Evolutionary conservation across 2,888 invertebrate genomes (phyloP), one percentile per base, ranked within the genome.

Genomic region (Elgonia sp.): DNA sequence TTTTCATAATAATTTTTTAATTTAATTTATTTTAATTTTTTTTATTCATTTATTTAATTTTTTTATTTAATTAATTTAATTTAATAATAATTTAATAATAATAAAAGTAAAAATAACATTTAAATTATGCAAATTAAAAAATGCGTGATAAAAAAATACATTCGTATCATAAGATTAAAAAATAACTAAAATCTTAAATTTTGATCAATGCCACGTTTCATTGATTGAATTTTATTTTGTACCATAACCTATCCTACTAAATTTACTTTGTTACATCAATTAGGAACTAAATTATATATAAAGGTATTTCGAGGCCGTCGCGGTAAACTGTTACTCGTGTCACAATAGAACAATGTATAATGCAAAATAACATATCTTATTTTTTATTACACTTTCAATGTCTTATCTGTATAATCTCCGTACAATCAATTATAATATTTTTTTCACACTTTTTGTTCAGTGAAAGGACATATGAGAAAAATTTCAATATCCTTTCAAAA

Each of bases 181-280:
- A 46, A 46, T 14, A 14, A 46, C 46, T 46, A 1, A 14, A 7
- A 60, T 21, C 2, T 60, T 63, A 63, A 63, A 37, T 16, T 63
- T 63, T 63, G 37, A 63, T 63, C 39, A 63, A 63, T 63, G 39
- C 20, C 63, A 63, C 37, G n/a, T 63, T 63, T 63, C 63, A 63
- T 63, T 63, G 63, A 63, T 63, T 63, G 63, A 16, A 62, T 12
- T 46, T 16, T 10, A 10, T 53, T 53, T 29, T 29, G 29, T 5
- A 39, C 63, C 63, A 37, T 63, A 63, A 63, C 63, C 63, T 63
- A 63, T 63, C 63, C 39, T 39, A 63, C 63, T 63, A 63, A 63
- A 63, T 63, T 63, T 63, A 39, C 63, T 29, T 63, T 63, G 63
- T 39, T 39, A 63, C 39, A 39, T 63, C 57, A 57, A 57, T 62